These are phyloP conservation scores for Dendrolimus punctatus DNA, from an alignment of 1,140 invertebrate species.

Conservation along the genomic window DNA sequence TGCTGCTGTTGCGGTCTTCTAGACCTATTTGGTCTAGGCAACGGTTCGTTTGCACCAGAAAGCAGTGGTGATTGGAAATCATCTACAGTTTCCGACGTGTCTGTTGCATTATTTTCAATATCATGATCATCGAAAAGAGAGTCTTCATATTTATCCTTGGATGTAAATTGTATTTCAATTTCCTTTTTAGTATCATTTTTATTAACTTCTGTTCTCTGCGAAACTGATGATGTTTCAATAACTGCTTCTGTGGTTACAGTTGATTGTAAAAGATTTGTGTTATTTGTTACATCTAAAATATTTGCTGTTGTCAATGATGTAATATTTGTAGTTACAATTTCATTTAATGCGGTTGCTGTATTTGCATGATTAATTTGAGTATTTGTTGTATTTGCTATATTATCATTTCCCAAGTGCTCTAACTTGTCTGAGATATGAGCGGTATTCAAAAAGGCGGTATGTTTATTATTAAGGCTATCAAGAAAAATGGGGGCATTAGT, in stretches of 20 bases:
- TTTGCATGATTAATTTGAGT: background rate
- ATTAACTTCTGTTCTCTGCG: no score
- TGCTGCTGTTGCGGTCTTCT: slow-evolving; percentile 39
- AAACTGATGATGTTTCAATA: no score
- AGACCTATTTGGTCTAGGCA: slow-evolving; percentile 49
- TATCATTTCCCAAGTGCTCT: no score
- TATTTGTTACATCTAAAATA: no score
- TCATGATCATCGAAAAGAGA: slow-evolving; percentile 12
- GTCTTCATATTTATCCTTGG: slow-evolving; percentile 5
- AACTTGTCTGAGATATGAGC: no score
- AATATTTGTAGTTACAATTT: background rate
- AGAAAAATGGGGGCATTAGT: slow-evolving; percentile 34
- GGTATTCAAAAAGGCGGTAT: no score
- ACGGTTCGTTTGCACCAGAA: slow-evolving; percentile 51
- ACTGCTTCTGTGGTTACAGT: no score
- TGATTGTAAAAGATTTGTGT: no score
- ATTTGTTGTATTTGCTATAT: no score
- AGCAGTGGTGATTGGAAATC: slow-evolving; percentile 58
- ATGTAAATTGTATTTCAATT: slow-evolving; percentile 2
- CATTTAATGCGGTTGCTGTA: background rate
- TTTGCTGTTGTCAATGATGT: no score
- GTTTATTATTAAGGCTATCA: background rate
- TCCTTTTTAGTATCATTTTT: slow-evolving; percentile 7
- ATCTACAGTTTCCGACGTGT: slow-evolving; percentile 28
- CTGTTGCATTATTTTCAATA: slow-evolving; percentile 18